Conservation (phyloP, 1,140 invertebrate genomes). For the Cydia amplana region DNA sequence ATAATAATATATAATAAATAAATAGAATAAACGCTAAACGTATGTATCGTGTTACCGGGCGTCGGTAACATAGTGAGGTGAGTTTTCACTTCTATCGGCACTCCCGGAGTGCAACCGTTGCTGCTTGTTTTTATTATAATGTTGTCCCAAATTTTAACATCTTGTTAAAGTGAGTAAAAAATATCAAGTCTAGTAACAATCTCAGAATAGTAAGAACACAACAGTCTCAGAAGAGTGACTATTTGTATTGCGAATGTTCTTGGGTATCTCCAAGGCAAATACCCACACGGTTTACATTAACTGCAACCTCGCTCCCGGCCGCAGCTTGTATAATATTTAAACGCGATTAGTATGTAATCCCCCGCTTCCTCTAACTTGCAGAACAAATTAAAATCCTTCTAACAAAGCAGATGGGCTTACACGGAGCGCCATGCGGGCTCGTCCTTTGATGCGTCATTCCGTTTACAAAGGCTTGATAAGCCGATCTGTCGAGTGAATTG, state of each 20-base stretch:
- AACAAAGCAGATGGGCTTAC: constrained; percentile 24
- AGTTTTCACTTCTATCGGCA: no score
- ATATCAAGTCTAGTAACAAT: no score
- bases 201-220: no score
- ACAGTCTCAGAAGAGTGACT: no score
- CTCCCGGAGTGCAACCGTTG: no score
- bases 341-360: constrained; percentile 16
- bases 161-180: no score
- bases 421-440: constrained; percentile 14
- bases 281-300: not conserved
- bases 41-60: no score
- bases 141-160: no score
- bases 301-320: not conserved
- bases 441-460: constrained; percentile 20
- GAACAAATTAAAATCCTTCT: constrained; percentile 31
- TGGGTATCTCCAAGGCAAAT: not conserved
- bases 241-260: not conserved
- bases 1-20: no score
- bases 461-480: constrained; percentile 25
- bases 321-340: constrained; percentile 13
- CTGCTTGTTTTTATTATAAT: no score
- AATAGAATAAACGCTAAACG: no score
- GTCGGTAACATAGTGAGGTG: no score
- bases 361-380: constrained; percentile 1
- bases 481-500: not conserved